Conservation (phyloP, 2,888 invertebrate genomes). For the Polyommatus iphigenia region DNA sequence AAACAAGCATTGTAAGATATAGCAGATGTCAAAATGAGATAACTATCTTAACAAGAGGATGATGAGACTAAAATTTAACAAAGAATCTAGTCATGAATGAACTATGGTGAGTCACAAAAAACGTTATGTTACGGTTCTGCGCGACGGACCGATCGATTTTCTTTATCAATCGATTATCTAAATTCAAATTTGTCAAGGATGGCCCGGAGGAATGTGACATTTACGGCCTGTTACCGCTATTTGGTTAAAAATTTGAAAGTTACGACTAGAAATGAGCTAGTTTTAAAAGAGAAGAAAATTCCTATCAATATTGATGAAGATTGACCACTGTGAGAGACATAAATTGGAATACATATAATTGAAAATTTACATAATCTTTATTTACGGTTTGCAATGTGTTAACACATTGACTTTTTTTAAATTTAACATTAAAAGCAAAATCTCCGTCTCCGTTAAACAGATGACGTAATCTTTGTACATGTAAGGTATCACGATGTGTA, state of each 20-base stretch:
- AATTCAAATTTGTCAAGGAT: slow-evolving; percentile 24
- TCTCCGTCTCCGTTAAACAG: neutral
- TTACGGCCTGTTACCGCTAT: neutral
- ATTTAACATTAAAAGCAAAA: neutral
- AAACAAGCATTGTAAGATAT: slow-evolving; percentile 3
- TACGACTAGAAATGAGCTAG: neutral
- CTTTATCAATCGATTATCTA: slow-evolving; percentile 13
- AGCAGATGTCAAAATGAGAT: neutral
- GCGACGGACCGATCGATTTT: neutral
- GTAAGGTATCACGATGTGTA: slow-evolving; percentile 40
- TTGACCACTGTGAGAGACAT: neutral
- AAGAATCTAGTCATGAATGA: slow-evolving; percentile 17
- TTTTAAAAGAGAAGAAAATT: neutral
- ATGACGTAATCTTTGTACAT: slow-evolving; percentile 26
- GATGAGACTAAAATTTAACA: neutral
- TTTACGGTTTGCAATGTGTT: neutral
- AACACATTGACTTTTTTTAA: no score
- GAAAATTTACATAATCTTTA: neutral
- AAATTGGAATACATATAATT: neutral
- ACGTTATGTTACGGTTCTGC: slow-evolving; percentile 9
- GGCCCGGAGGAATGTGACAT: slow-evolving; percentile 2
- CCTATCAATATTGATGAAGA: neutral
- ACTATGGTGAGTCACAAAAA: slow-evolving; percentile 6
- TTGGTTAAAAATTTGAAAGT: neutral
- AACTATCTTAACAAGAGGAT: neutral